Conservation (phyloP, 1,140 invertebrate genomes). For the Muscidifurax raptorellus region DNA sequence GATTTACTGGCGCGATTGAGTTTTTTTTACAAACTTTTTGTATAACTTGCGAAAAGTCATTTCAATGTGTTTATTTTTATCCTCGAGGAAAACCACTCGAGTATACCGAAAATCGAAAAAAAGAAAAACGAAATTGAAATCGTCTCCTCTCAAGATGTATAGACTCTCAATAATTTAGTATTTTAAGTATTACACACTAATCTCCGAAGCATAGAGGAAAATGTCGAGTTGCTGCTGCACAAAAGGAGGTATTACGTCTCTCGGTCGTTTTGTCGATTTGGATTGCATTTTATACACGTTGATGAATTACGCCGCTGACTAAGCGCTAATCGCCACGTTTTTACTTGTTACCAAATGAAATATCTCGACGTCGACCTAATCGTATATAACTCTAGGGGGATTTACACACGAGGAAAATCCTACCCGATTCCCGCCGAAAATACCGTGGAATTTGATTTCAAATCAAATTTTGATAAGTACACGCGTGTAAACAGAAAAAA, state of each 20-base stretch:
- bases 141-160: too few species aligned
- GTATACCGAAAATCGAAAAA: too few species aligned
- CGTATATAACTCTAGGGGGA: neutral
- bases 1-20: neutral
- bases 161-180: neutral
- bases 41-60: too few species aligned
- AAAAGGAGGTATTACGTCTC: constrained; percentile 12
- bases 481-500: neutral
- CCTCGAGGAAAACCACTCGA: too few species aligned
- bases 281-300: constrained; percentile 8
- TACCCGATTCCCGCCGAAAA: neutral
- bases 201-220: neutral
- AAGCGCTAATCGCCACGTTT: neutral
- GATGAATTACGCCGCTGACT: constrained; percentile 27
- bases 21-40: neutral
- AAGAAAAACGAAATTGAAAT: too few species aligned
- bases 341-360: neutral
- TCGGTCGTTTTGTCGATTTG: neutral
- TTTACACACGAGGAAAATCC: neutral
- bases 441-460: too few species aligned
- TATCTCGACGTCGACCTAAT: neutral
- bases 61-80: too few species aligned
- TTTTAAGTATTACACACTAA: neutral
- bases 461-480: too few species aligned
- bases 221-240: neutral